Base-by-base conservation (phyloP, 2,888 invertebrate species). In the Thalpophila matura region DNA sequence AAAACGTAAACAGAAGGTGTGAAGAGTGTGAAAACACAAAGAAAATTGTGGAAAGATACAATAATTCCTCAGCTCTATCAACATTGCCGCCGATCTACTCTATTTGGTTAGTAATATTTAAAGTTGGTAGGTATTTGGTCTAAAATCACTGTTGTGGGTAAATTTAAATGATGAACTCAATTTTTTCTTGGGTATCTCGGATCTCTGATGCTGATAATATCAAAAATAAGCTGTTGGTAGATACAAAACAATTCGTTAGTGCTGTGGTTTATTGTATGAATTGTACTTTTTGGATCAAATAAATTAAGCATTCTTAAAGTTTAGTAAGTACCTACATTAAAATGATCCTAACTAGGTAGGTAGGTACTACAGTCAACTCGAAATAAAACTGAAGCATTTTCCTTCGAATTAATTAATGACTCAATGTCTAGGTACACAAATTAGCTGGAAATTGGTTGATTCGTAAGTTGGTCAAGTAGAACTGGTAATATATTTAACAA, bases 381-480 rank as follows among this genome's bases (percentile, higher is more conserved):
- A 35, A 62, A 58, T 49, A 20, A 58, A 56, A 51, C 14, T 46
- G 3, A 46, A 62, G 33, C 29, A 53, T 72, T 68, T 69, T 65
- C 53, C 57, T 73, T 49, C 31, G 29, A 61, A 57, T 47, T 54
- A 1, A 56, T 55, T 54, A 55, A 35, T 59, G 56, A 63, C 49
- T 77, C 58, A 60, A 59, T 54, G 58, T 40, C 51, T 60, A 50
- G 43, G 53, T 59, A 69, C 57, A 53, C 46, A 57, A 65, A 67
- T 65, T 70, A 49, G 49, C 65, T 74, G 42, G 50, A 69, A 61
- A 53, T 63, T 51, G 37, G 56, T 57, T 42, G 24, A 59, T 65
- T 70, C 57, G 63, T 64, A 62, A 79, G 56, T 79, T 79, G 74
- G 74, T 70, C 77, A 77, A 74, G 74, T 74, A 61, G 31, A 67